Evolutionary conservation across 2,888 invertebrate species (phyloP), one percentile per base, ranked within the genome.

Genomic region (Stratiomys singularior): DNA sequence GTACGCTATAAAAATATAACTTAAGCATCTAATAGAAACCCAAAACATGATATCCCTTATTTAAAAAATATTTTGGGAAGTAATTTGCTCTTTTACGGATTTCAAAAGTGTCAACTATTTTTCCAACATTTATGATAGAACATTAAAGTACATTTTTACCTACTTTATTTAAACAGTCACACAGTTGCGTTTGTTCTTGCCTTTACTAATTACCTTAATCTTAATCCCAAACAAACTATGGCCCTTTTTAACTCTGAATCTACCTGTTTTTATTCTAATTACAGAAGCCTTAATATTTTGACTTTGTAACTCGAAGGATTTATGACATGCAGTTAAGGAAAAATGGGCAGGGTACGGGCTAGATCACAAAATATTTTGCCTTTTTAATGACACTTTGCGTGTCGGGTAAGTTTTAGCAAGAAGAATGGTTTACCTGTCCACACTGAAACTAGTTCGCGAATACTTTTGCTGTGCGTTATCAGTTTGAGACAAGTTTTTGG

Each of bases 221-320:
- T 52, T 52, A 52, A 52, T 52, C 52, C 15, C 52, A 52, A 52
- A 52, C 52, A 52, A 52, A 52, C 7, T 9, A 18, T 52, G 3
- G 4, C 52, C n/a, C 18, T 9, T 13, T 18, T 52, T 52, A 52
- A 13, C n/a, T 13, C 15, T 2, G n/a, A 52, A 9, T 52, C 15
- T 52, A 52, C 52, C 52, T 52, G 52, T 52, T 52, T 13, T 13
- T 52, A 9, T 52, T 52, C 52, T n/a, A 52, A 52, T 52, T n/a
- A 52, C 52, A 52, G 52, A 52, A 52, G 52, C 52, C 52, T 2
- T 9, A 52, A 52, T 4, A 52, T 4, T 4, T 52, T 52, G 52
- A 52, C 52, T 52, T 52, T 52, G 4, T 52, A 52, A 52, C 15
- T 15, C 15, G 15, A 52, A 13, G 37, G 15, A 52, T 13, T 18